Percentiles rank a stretch among this genome's conserved stretches.
Evolutionary conservation across 2,888 invertebrate genomes (phyloP).

Genomic region (Yponomeuta cagnagella): DNA sequence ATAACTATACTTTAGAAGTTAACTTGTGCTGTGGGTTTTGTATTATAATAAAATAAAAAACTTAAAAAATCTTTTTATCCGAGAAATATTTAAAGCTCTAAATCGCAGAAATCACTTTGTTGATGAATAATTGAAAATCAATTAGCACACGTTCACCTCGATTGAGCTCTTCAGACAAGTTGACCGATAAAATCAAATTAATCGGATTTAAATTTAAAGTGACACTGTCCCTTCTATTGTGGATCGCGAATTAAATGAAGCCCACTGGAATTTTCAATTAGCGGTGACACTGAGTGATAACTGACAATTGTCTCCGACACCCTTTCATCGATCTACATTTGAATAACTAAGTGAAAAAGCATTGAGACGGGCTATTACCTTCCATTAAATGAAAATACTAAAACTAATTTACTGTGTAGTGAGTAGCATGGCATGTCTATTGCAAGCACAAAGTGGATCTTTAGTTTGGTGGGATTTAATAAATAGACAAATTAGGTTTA

Average conservation of each 20-base stretch:
- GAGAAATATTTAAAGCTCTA: no score
- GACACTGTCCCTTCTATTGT: conserved; percentile 47
- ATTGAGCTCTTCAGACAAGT: neutral
- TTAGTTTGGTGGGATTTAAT: neutral
- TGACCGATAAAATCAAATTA: conserved; percentile 39
- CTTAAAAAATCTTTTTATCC: no score
- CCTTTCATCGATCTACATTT: conserved; percentile 69
- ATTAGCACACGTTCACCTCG: neutral
- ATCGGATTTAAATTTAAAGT: conserved; percentile 49
- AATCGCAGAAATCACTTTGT: no score
- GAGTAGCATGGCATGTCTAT: neutral
- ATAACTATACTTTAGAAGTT: no score
- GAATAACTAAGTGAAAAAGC: conserved; percentile 71
- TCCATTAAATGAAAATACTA: conserved; percentile 56
- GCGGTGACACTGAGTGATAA: conserved; percentile 69
- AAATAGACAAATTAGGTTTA: no score
- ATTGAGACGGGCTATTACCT: conserved; percentile 70
- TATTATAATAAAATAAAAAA: no score
- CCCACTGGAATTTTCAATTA: conserved; percentile 72
- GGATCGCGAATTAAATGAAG: conserved; percentile 68
- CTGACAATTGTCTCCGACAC: conserved; percentile 65
- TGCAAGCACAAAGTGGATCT: neutral
- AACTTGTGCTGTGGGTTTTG: no score
- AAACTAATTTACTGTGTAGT: conserved; percentile 27
- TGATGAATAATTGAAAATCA: neutral